These are phyloP conservation scores for Myotis daubentonii DNA, from an alignment of 2,797 vertebrate species.

Conservation along the genomic window DNA sequence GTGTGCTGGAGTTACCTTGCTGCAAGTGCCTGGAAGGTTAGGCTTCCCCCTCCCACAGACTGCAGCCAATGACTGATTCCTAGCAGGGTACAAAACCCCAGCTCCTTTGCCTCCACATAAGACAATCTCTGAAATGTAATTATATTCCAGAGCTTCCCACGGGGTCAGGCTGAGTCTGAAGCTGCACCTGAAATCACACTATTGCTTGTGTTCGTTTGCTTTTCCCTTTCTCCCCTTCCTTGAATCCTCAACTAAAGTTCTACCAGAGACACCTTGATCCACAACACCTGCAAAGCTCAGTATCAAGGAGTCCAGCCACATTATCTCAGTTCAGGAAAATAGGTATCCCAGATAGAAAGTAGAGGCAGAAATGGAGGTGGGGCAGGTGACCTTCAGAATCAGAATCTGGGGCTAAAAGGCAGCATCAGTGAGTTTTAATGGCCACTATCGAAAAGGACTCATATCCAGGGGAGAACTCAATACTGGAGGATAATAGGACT, in stretches of 20 bases:
- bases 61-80: neutral
- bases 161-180: neutral
- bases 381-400: neutral
- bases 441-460: neutral
- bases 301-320: neutral
- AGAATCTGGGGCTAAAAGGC: neutral
- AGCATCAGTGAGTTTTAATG: neutral
- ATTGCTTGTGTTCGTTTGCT: neutral
- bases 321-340: neutral
- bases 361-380: neutral
- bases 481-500: neutral
- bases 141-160: neutral
- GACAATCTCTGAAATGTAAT: neutral
- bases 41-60: neutral
- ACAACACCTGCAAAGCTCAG: neutral
- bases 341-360: neutral
- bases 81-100: neutral
- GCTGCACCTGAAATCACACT: neutral
- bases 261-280: neutral
- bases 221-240: neutral
- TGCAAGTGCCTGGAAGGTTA: neutral
- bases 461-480: neutral
- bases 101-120: neutral
- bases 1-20: neutral
- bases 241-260: neutral